phyloP scores from a whole-genome alignment of 1,140 invertebrate species.

The Cyrtorhinus lividipennis region DNA sequence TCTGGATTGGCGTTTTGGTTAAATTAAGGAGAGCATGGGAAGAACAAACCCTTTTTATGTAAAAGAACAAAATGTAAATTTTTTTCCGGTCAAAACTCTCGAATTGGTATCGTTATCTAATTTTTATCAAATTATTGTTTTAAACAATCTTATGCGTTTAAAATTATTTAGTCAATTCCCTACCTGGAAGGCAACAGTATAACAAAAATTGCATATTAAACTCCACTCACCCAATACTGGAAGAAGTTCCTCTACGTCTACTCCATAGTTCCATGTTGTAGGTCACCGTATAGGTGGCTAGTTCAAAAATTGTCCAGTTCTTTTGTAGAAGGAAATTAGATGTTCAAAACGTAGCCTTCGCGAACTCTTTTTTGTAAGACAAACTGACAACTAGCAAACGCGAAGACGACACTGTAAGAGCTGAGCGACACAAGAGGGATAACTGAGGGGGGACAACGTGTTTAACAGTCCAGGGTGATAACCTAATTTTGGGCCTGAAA shows the following conservation, averaged over 20 bases:
- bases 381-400: slow-evolving; percentile 8
- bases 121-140: background rate
- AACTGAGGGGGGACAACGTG: slow-evolving; percentile 4
- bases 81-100: too few species aligned
- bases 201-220: background rate
- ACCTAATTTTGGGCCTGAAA: slow-evolving; percentile 5
- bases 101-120: background rate
- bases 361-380: slow-evolving; percentile 5
- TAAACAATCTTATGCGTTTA: background rate
- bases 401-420: background rate
- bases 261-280: slow-evolving; percentile 3
- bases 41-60: too few species aligned
- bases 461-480: slow-evolving; percentile 1
- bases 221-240: slow-evolving; percentile 8
- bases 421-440: slow-evolving; percentile 5
- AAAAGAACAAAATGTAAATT: too few species aligned
- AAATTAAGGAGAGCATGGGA: too few species aligned
- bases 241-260: slow-evolving; percentile 5
- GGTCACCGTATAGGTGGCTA: background rate
- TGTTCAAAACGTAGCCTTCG: background rate
- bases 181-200: background rate
- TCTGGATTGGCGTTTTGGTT: too few species aligned
- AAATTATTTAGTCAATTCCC: background rate
- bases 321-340: background rate
- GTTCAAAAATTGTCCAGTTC: background rate